Base-by-base conservation (phyloP, 2,888 invertebrate genomes). In the Metellina segmentata region DNA sequence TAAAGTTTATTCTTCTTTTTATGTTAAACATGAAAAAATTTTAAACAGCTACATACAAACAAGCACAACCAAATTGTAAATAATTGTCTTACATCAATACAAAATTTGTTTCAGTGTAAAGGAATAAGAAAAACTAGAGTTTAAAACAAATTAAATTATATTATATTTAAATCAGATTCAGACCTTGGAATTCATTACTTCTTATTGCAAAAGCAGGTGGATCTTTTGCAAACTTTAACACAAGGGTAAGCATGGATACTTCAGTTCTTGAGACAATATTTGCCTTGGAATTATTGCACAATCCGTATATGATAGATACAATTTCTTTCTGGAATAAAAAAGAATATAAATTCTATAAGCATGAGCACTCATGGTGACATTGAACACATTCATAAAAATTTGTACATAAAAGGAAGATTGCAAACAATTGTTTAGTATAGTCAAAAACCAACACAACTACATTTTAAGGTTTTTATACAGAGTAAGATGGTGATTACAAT, bases 201-300 rank as follows among this genome's bases (percentile, higher is more conserved):
- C 95, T 94, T 89, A 95, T 95, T 7, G 95, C 96, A 88, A 92
- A 93, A 11, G 85, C 81, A 16, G 94, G 94, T 8, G 97, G 97
- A 93, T 96, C 95, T 94, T 97, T 96, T 89, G 97, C 96, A 94
- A 96, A 96, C 94, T 98, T 98, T 95, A 98, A 96, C 70, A 97
- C 96, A 78, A 97, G 96, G 70, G 97, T 97, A 93, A 98, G 96
- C 70, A 97, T 94, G 20, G 94, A 94, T 13, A 95, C 94, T 95
- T 98, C 98, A 52, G 97, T 96, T 94, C 97, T 96, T 48, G 97
- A 96, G 93, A 97, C 96, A 92, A 96, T 96, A 82, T 97, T 96
- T 82, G 96, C 96, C 51, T 85, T 83, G 9, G 89, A 85, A 79
- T 96, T 97, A 91, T 96, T 96, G 94, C 97, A 97, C 94, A 98